Base-by-base conservation (phyloP, 2,888 invertebrate species). In the Eretmocerus hayati region DNA sequence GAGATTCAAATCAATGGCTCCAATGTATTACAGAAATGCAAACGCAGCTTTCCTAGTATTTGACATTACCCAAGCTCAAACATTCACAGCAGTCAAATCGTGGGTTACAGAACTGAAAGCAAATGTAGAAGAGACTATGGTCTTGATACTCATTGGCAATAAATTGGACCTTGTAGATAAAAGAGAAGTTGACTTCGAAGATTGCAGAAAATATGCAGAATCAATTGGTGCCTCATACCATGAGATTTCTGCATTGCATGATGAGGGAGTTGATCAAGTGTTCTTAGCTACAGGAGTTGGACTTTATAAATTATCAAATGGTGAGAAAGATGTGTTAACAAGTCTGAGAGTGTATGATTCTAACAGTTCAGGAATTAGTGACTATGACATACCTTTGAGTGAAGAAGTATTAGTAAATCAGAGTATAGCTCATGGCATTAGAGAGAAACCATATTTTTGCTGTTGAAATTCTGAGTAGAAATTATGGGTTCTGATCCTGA, bases 21-120 rank as follows among this genome's bases (percentile, higher is more conserved):
- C 94, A 6, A 90, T 93, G 90, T 94, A 93, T 69, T 94, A 94
- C 67, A 76, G 93, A 43, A 91, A 90, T 65, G 87, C 92, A 0
- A 91, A 90, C 68, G 91, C 90, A 0, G 93, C 93, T 0, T 77
- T 93, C 41, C 74, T 93, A 40, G 85, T 92, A 0, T 94, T 86
- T 66, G 93, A 94, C 68, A 81, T 94, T 53, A 87, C 90, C 3
- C 82, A 84, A 53, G 73, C 78, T 37, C 76, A 78, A 52, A 86
- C 85, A 47, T 93, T 91, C 65, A 74, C 77, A 4, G 84, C 85
- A 52, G 85, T 92, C 58, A 87, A 91, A 71, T 76, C 77, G n/a
- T 93, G 92, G 93, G 87, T 90, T 3, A 81, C 81, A 62, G 92
- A 87, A 64, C 63, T 87, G 22, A 80, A 82, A 60, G 78, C 77